Evolutionary conservation across 2,797 vertebrate species (phyloP), one percentile per base, ranked within the genome.

Genomic region (Eulemur rubriventer): DNA sequence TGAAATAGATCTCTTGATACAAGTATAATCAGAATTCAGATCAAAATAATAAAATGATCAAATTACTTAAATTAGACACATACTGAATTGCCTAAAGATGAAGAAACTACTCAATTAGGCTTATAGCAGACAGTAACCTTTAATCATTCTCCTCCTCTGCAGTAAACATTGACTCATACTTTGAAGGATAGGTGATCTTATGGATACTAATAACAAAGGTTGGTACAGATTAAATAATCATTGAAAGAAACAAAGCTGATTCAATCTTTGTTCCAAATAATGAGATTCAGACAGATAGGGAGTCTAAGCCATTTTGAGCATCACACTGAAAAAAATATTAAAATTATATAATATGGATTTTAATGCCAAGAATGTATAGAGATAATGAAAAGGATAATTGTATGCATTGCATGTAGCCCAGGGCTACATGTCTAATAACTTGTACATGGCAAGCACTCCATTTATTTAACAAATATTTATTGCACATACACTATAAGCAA

Each of bases 1-100:
- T 91, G 69, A 96, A 96, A 97, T 89, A 88, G 97, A 97, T 98
- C 96, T 98, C 95, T 98, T 97, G 95, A 95, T 95, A 78, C 6
- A 97, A 76, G 91, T 89, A 81, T 98, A 97, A 97, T 91, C 97
- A 95, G 70, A 95, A 98, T 95, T 96, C 95, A 95, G 65, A 95
- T 87, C 93, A 91, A 95, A 96, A 94, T 96, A 96, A 97, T 93
- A 91, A 91, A 52, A 92, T 91, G 81, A 96, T 95, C 94, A 86
- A 97, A 98, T 97, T 97, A 86, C 89, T 98, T 97, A 96, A 96
- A 98, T 98, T 38, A 82, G n/a, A 97, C 93, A 94, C 22, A 3
- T 20, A 1, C 35, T 78, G 61, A 96, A 94, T 93, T 80, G 57
- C 76, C 86, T 84, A 12, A 85, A 95, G 89, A 80, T 61, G 0